Evolutionary conservation across 2,888 invertebrate genomes (phyloP).

Genomic region (Pyrrhia umbra): DNA sequence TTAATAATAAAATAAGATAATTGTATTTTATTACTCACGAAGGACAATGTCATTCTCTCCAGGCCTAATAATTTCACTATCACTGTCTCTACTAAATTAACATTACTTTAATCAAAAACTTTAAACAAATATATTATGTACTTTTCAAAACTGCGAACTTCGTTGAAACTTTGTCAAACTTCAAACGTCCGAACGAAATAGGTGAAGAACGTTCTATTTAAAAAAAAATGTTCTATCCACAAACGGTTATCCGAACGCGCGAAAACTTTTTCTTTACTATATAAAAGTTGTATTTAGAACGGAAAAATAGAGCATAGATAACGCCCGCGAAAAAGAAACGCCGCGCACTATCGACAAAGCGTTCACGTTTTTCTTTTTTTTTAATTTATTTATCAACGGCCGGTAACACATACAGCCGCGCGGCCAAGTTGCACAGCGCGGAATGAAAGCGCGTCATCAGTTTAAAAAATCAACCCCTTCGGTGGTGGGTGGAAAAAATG

Average conservation of each 20-base stretch:
- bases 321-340: constrained; percentile 81
- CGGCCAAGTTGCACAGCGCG: constrained; percentile 89
- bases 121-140: constrained; percentile 17
- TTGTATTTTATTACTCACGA: constrained; percentile 79
- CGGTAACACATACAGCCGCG: constrained; percentile 88
- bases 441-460: constrained; percentile 91
- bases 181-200: constrained; percentile 40
- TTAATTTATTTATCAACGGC: constrained; percentile 87
- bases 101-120: constrained; percentile 61
- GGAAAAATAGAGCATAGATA: constrained; percentile 80
- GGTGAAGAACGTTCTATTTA: constrained; percentile 38
- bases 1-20: neutral
- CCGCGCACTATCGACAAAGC: constrained; percentile 87
- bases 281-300: constrained; percentile 79
- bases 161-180: constrained; percentile 51
- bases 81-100: constrained; percentile 68
- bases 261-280: constrained; percentile 64
- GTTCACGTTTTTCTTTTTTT: constrained; percentile 77
- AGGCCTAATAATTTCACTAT: constrained; percentile 76
- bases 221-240: constrained; percentile 40
- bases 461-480: constrained; percentile 91
- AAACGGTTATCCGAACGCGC: constrained; percentile 52
- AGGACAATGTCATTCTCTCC: constrained; percentile 89
- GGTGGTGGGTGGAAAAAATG: constrained; percentile 88
- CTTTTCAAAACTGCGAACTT: constrained; percentile 58